These are phyloP conservation scores for Poicephalus meyeri DNA, from an alignment of 2,113 vertebrate species.

Conservation along the genomic window DNA sequence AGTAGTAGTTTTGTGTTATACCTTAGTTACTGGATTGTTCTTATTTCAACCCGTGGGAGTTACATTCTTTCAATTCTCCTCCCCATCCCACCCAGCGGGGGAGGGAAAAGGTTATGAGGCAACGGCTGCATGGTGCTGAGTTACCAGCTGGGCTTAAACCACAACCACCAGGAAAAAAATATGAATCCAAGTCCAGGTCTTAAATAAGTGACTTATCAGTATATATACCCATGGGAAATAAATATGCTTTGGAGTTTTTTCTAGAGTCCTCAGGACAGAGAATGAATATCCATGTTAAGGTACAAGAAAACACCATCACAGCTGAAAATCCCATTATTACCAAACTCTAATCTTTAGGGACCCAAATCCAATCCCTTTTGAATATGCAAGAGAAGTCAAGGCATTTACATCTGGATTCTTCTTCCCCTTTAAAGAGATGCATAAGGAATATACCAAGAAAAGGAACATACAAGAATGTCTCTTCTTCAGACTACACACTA, in stretches of 20 bases:
- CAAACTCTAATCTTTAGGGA: neutral
- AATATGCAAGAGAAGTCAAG: rapidly evolving
- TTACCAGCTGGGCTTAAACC: neutral
- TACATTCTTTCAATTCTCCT: neutral
- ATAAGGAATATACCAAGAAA: neutral
- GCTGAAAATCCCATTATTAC: neutral
- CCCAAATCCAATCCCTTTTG: neutral
- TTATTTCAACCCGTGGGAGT: neutral
- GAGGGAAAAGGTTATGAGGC: neutral
- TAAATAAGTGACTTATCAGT: neutral
- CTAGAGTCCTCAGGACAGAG: neutral
- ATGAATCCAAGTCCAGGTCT: neutral
- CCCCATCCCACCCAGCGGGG: neutral
- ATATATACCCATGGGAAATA: neutral
- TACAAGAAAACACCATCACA: neutral
- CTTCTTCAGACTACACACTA: neutral
- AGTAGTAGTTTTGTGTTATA: neutral
- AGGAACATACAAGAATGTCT: rapidly evolving
- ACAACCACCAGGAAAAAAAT: neutral
- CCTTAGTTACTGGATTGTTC: neutral
- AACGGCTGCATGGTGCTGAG: neutral
- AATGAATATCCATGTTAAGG: neutral
- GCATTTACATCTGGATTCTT: neutral
- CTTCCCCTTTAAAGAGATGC: neutral
- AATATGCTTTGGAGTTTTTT: neutral